Evolutionary conservation across 1,140 invertebrate species (phyloP), one percentile per base, ranked within the genome.

Genomic region (Fopius arisanus): DNA sequence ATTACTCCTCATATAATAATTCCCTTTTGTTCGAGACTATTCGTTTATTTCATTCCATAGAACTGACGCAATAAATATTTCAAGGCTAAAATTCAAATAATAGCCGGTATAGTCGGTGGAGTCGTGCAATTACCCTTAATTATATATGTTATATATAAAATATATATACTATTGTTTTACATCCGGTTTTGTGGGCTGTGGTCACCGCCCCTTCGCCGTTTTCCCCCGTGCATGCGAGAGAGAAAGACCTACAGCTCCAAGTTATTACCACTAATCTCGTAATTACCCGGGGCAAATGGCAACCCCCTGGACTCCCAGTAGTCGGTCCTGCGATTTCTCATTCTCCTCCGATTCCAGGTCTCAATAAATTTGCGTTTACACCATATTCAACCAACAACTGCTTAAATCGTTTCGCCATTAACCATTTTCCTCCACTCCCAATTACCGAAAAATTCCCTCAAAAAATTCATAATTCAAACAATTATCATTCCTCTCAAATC

Each of bases 221-320:
- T 7, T 37, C 14, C 29, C 14, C 12, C n/a, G 29, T 2, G 54
- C 54, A 28, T 28, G 54, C 9, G 23, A 21, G 1, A 54, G 51
- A 59, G 54, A 59, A 12, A 59, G 23, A 26, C 54, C 74, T 40
- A 75, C 33, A 40, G 65, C 62, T 59, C 77, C 75, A 70, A 73
- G 78, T 80, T 78, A 79, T 78, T 81, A 81, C 77, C 78, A 71
- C 79, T 81, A 81, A 80, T 78, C 76, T 79, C 80, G 80, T 81
- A 81, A 83, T 83, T 83, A 81, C 76, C 66, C 54, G 10, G 67
- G 67, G 62, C 75, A 77, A 80, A 81, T 81, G 78, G 78, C 76
- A 78, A 79, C 78, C 77, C 79, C 67, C 72, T 63, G 68, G 67
- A 68, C 51, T 26, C 43, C 43, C 54, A 59, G 54, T 59, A 59